Evolutionary conservation across 2,797 vertebrate genomes (phyloP).

Genomic region (Tauraco hartlaubi): DNA sequence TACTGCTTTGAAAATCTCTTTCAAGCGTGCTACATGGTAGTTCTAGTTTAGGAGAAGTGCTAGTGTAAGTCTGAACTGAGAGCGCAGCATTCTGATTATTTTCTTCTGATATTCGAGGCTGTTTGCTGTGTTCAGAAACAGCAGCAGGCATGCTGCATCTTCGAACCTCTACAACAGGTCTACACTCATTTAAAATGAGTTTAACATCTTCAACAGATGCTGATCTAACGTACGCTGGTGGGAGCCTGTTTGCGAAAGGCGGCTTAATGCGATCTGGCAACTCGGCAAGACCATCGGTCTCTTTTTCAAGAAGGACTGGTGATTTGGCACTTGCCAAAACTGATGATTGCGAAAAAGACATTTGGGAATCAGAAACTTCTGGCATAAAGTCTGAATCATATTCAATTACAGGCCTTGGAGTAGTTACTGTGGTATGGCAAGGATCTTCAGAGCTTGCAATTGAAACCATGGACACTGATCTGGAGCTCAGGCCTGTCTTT

Average conservation of each 20-base stretch:
- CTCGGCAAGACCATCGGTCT: constrained; percentile 86
- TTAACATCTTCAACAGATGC: constrained; percentile 91
- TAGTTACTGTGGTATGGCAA: constrained; percentile 88
- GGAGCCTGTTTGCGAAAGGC: constrained; percentile 80
- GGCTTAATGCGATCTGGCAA: constrained; percentile 82
- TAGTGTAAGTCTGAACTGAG: constrained; percentile 42
- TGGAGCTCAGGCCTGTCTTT: constrained; percentile 88
- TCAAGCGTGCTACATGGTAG: constrained; percentile 64
- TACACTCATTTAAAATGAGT: constrained; percentile 82
- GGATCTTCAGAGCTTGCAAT: constrained; percentile 96
- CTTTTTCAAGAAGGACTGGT: constrained; percentile 89
- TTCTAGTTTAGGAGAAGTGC: constrained; percentile 80
- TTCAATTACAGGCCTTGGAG: constrained; percentile 86
- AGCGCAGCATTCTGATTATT: constrained; percentile 44
- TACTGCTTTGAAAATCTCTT: constrained; percentile 54
- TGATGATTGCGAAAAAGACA: constrained; percentile 91
- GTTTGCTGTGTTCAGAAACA: constrained; percentile 80
- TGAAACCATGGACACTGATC: constrained; percentile 93
- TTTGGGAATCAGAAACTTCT: constrained; percentile 93
- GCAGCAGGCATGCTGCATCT: constrained; percentile 80
- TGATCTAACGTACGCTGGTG: constrained; percentile 88
- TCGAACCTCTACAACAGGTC: constrained; percentile 80
- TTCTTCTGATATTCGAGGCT: constrained; percentile 81
- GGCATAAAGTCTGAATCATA: constrained; percentile 92
- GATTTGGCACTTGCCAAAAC: constrained; percentile 90